A percentile compares a stretch with the other conserved stretches of the same genome.
phyloP scores from a whole-genome alignment of 2,797 vertebrate genomes.

The Acrossocheilus fasciatus region DNA sequence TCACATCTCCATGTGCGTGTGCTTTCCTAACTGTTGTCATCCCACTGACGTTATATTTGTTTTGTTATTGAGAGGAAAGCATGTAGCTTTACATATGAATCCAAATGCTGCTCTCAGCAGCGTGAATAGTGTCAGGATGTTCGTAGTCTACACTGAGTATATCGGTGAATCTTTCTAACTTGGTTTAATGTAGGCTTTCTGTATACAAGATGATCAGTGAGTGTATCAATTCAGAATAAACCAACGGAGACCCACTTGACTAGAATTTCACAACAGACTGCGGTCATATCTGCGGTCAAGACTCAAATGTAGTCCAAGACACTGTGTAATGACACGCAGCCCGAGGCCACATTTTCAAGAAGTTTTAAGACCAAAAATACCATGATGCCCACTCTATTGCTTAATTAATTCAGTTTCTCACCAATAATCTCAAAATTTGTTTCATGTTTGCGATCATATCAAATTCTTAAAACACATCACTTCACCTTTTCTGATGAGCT shows the following conservation, averaged over 20 bases:
- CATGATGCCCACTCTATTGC: not conserved
- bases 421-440: not conserved
- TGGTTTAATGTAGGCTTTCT: too few relatives aligned
- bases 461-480: not conserved
- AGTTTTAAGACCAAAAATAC: not conserved
- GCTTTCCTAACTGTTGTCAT: too few relatives aligned
- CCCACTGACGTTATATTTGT: too few relatives aligned
- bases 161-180: too few relatives aligned
- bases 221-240: too few relatives aligned
- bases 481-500: slow-evolving; percentile 65
- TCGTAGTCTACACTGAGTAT: too few relatives aligned
- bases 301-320: not conserved
- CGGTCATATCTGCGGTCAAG: not conserved
- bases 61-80: too few relatives aligned
- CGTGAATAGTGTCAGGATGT: too few relatives aligned
- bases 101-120: too few relatives aligned
- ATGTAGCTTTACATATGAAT: too few relatives aligned
- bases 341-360: not conserved
- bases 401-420: not conserved
- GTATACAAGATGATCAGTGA: too few relatives aligned
- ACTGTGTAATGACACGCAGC: not conserved
- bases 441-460: not conserved
- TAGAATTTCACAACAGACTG: not conserved
- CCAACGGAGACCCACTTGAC: not conserved
- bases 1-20: too few relatives aligned